Evolutionary conservation across 2,113 vertebrate genomes (phyloP).

Genomic region (Bufo gargarizans): DNA sequence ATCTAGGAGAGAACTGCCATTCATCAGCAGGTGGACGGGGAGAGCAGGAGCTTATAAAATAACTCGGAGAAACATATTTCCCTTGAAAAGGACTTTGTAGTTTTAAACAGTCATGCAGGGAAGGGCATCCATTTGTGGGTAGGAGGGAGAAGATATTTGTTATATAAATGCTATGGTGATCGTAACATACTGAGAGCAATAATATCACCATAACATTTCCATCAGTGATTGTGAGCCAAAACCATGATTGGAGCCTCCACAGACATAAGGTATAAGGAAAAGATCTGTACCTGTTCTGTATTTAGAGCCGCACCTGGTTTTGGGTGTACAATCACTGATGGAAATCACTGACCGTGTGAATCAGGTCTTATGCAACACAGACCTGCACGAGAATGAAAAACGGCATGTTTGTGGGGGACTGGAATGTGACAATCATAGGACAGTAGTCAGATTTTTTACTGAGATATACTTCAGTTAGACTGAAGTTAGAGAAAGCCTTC

Average conservation of each 20-base stretch:
- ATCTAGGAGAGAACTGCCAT: too few relatives aligned
- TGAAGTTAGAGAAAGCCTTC: slow-evolving; percentile 63
- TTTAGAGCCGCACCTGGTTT: too few relatives aligned
- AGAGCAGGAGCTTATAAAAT: too few relatives aligned
- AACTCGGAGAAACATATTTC: not conserved
- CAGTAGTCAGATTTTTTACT: slow-evolving; percentile 61
- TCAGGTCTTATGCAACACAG: slow-evolving; percentile 60
- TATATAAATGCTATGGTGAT: not conserved
- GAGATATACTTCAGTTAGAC: slow-evolving; percentile 45
- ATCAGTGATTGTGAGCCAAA: too few relatives aligned
- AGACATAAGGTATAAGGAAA: too few relatives aligned
- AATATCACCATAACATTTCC: not conserved
- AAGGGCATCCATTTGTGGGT: not conserved
- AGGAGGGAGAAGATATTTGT: not conserved
- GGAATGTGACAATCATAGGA: slow-evolving; percentile 66
- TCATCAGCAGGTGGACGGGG: too few relatives aligned
- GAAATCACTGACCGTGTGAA: too few relatives aligned
- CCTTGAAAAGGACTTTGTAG: not conserved
- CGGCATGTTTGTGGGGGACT: slow-evolving; percentile 70
- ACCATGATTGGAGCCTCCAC: too few relatives aligned
- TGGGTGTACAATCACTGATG: too few relatives aligned
- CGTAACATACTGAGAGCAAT: not conserved
- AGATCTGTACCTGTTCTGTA: too few relatives aligned
- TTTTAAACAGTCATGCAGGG: not conserved
- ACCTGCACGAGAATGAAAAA: slow-evolving; percentile 65